Percentiles rank a stretch among this genome's conserved stretches.
phyloP scores from a whole-genome alignment of 1,140 invertebrate species.

The Mylabris phalerata region DNA sequence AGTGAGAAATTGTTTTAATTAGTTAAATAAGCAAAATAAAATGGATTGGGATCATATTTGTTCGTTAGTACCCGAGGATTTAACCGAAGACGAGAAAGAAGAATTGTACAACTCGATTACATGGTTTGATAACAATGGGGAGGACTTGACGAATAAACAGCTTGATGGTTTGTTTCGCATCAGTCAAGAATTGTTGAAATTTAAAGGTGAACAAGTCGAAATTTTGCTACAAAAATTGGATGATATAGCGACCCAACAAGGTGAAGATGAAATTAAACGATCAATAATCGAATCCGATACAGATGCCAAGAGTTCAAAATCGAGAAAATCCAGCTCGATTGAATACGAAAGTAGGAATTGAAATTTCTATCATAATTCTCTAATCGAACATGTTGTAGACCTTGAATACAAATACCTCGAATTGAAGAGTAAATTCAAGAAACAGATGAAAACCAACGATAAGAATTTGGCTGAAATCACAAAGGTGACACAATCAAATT shows the following conservation, averaged over 20 bases:
- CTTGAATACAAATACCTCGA: constrained; percentile 42
- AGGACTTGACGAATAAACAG: constrained; percentile 48
- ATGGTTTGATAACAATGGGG: constrained; percentile 52
- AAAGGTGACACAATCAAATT: constrained; percentile 17
- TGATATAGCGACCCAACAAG: constrained; percentile 44
- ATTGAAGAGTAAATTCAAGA: constrained; percentile 47
- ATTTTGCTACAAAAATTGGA: constrained; percentile 47
- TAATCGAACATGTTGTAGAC: constrained; percentile 25
- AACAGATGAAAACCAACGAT: constrained; percentile 46
- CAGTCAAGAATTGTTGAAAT: constrained; percentile 57
- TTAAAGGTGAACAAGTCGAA: constrained; percentile 59
- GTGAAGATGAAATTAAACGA: constrained; percentile 39
- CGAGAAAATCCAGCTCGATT: constrained; percentile 26
- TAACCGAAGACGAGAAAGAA: constrained; percentile 54
- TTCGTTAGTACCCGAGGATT: constrained; percentile 47
- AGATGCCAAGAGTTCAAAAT: constrained; percentile 19
- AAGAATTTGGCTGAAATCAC: constrained; percentile 34
- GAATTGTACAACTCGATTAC: constrained; percentile 52
- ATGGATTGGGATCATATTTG: constrained; percentile 56
- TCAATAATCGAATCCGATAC: constrained; percentile 27
- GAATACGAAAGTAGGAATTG: constrained; percentile 28
- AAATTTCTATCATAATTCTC: constrained; percentile 1
- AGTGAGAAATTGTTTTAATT: neutral
- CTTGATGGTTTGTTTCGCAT: constrained; percentile 50
- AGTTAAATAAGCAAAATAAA: neutral